phyloP scores from a whole-genome alignment of 2,797 vertebrate genomes.

The Sparus aurata region DNA sequence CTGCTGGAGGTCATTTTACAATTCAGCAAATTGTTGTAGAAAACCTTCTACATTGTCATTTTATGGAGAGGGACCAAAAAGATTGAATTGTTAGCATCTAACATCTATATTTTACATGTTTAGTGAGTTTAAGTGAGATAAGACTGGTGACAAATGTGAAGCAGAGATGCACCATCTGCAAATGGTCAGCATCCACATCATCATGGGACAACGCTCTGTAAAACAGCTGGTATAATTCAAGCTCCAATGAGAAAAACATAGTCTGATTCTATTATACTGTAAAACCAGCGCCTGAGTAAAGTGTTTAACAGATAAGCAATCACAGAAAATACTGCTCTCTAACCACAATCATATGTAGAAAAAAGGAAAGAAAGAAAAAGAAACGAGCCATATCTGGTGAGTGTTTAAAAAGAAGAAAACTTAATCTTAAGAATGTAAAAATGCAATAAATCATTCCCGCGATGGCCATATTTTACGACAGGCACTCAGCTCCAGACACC shows the following conservation, averaged over 20 bases:
- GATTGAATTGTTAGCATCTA: too few relatives aligned
- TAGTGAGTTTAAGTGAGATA: background rate
- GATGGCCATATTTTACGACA: slow-evolving; percentile 51
- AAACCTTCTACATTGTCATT: background rate
- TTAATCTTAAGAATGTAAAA: slow-evolving; percentile 63
- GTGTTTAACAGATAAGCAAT: slow-evolving; percentile 33
- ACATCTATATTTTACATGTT: background rate
- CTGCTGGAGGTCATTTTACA: background rate
- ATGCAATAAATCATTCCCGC: slow-evolving; percentile 56
- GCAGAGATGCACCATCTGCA: background rate
- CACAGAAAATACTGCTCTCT: slow-evolving; percentile 18
- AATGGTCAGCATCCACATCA: background rate
- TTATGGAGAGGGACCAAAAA: background rate
- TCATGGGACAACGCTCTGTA: background rate
- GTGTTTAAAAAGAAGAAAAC: slow-evolving; percentile 31
- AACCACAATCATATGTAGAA: slow-evolving; percentile 15
- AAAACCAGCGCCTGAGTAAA: slow-evolving; percentile 16
- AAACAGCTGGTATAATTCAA: slow-evolving; percentile 10
- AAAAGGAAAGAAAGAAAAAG: slow-evolving; percentile 22
- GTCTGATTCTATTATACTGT: slow-evolving; percentile 10
- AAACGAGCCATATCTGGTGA: slow-evolving; percentile 14
- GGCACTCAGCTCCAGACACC: slow-evolving; percentile 53
- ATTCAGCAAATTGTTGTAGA: background rate
- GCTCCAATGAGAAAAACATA: background rate
- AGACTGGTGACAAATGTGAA: background rate